Conservation (phyloP, 1,140 invertebrate species). For the Ganaspis sp. region DNA sequence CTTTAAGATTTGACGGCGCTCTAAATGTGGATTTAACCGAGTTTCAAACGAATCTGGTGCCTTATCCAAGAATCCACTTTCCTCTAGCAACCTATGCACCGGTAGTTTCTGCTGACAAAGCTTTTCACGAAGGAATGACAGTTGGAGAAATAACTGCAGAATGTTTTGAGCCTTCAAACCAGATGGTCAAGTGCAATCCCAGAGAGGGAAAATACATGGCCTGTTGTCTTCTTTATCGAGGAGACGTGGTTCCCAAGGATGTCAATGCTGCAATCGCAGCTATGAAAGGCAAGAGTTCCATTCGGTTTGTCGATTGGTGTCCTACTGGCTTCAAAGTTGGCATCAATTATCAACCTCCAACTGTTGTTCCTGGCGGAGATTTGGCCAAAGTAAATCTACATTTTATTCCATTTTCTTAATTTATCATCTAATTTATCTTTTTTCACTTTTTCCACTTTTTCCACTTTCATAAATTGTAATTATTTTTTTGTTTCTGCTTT, state of each 20-base stretch:
- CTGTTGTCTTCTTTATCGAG: constrained; percentile 83
- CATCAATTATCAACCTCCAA: constrained; percentile 76
- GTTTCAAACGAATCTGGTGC: constrained; percentile 85
- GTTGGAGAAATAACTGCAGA: constrained; percentile 84
- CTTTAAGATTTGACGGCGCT: constrained; percentile 79
- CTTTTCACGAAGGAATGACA: constrained; percentile 80
- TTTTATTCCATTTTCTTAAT: neutral
- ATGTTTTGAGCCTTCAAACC: constrained; percentile 81
- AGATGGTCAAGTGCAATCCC: constrained; percentile 84
- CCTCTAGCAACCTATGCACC: constrained; percentile 77
- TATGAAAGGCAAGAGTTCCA: constrained; percentile 68
- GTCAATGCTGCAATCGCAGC: constrained; percentile 52
- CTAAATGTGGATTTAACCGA: constrained; percentile 84
- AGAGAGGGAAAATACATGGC: constrained; percentile 85
- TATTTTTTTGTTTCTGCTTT: too few species aligned
- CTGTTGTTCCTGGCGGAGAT: constrained; percentile 55
- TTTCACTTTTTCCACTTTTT: too few species aligned
- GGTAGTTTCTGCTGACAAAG: constrained; percentile 65
- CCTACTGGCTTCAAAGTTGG: constrained; percentile 85
- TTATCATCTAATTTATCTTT: neutral
- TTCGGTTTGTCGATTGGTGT: constrained; percentile 84
- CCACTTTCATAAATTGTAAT: too few species aligned
- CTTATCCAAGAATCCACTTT: constrained; percentile 84
- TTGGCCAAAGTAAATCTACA: constrained; percentile 47
- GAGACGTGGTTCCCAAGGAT: constrained; percentile 75